Percentiles rank a stretch among this genome's conserved stretches.
phyloP scores from a whole-genome alignment of 2,113 vertebrate species.

The Halichoerus grypus region DNA sequence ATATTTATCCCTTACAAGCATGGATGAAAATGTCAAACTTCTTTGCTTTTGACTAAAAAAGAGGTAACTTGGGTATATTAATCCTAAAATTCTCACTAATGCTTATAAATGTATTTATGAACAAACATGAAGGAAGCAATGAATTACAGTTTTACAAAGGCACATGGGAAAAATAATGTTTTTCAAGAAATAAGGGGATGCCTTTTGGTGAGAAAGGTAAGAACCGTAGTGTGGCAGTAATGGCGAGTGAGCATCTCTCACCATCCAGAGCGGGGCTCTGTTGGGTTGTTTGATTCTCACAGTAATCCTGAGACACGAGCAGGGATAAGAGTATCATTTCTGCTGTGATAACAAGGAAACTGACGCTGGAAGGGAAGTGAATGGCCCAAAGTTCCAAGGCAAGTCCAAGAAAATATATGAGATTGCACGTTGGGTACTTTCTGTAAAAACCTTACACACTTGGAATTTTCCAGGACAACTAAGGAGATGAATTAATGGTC shows the following conservation, averaged over 20 bases:
- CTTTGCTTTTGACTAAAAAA: constrained; percentile 13
- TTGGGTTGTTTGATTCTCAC: background rate
- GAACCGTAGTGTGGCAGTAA: background rate
- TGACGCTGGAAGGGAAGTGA: background rate
- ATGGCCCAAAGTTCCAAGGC: background rate
- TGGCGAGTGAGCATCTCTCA: background rate
- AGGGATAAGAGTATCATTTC: background rate
- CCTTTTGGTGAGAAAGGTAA: background rate
- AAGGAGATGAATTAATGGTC: background rate
- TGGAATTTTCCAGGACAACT: background rate
- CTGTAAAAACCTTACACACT: background rate
- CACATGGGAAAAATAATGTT: background rate
- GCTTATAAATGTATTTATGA: background rate
- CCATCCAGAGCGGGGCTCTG: too few relatives aligned
- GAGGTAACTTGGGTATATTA: background rate
- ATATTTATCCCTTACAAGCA: background rate
- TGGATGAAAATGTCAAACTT: background rate
- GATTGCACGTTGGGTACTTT: background rate
- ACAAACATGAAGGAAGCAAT: background rate
- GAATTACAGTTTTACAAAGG: background rate
- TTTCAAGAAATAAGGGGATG: background rate
- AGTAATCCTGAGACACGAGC: background rate
- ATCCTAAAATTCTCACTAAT: background rate
- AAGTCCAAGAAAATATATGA: background rate
- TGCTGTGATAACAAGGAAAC: background rate